These are phyloP conservation scores for Ligdia adustata DNA, from an alignment of 2,888 invertebrate genomes.

Conservation along the genomic window DNA sequence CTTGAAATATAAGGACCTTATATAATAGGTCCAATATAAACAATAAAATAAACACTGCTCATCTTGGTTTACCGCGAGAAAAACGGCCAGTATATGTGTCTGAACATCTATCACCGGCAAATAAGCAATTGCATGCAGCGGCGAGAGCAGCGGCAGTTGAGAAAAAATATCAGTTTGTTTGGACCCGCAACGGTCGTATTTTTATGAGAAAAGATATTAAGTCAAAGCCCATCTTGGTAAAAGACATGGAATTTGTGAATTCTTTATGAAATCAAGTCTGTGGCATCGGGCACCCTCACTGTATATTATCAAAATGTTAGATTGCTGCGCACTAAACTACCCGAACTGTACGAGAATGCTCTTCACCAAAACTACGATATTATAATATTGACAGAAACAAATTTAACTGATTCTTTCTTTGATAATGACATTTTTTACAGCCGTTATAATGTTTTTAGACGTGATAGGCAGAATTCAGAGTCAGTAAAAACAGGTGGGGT, in stretches of 20 bases:
- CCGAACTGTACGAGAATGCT: not conserved
- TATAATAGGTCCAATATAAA: too few species aligned
- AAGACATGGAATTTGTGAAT: not conserved
- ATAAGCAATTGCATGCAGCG: not conserved
- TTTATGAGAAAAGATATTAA: not conserved
- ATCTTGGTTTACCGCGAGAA: not conserved
- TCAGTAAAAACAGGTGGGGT: not conserved
- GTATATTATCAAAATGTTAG: conserved; percentile 1
- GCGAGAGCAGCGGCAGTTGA: not conserved
- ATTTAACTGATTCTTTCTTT: not conserved
- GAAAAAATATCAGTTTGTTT: conserved; percentile 6
- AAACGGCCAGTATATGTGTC: not conserved
- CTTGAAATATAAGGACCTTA: too few species aligned
- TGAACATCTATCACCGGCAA: not conserved
- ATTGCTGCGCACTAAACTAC: not conserved
- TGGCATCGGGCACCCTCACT: not conserved
- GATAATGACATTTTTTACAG: not conserved
- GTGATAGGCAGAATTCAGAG: not conserved
- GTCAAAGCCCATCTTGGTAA: not conserved
- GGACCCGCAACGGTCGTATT: not conserved
- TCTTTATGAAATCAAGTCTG: not conserved
- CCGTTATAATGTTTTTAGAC: not conserved
- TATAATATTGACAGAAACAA: not conserved
- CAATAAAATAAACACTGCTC: too few species aligned
- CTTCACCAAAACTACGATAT: not conserved